phyloP scores from a whole-genome alignment of 2,797 vertebrate genomes.

The Phoxinus dragarum region DNA sequence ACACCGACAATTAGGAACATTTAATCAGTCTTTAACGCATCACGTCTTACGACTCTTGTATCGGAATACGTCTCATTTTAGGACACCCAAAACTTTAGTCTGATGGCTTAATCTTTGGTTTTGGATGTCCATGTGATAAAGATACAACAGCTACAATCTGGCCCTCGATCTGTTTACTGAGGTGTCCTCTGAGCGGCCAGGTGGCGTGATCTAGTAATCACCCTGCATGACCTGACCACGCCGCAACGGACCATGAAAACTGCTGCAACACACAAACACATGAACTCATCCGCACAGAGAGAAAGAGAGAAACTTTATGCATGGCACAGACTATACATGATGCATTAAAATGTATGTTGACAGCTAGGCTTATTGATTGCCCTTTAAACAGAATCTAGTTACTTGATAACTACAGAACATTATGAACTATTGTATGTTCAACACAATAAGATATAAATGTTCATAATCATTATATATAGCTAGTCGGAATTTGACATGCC shows the following conservation, averaged over 20 bases:
- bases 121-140: constrained; percentile 27
- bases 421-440: not conserved
- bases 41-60: constrained; percentile 13
- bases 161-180: constrained; percentile 27
- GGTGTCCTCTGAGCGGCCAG: constrained; percentile 50
- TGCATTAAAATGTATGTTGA: not conserved
- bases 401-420: not conserved
- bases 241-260: constrained; percentile 15
- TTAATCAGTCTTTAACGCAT: constrained; percentile 37
- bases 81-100: constrained; percentile 19
- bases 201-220: constrained; percentile 41
- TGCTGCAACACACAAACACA: constrained; percentile 1
- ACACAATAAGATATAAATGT: not conserved
- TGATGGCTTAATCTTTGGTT: constrained; percentile 28
- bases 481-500: not conserved
- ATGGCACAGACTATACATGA: not conserved
- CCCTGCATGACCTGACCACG: constrained; percentile 12
- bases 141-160: constrained; percentile 26
- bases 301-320: not conserved
- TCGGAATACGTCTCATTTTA: constrained; percentile 32
- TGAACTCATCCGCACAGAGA: not conserved
- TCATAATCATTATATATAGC: not conserved
- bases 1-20: constrained; percentile 13
- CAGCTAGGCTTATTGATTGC: not conserved
- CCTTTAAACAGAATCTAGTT: not conserved